Base-by-base conservation (phyloP, 2,888 invertebrate species). In the Rhimphoctona megacephalus region DNA sequence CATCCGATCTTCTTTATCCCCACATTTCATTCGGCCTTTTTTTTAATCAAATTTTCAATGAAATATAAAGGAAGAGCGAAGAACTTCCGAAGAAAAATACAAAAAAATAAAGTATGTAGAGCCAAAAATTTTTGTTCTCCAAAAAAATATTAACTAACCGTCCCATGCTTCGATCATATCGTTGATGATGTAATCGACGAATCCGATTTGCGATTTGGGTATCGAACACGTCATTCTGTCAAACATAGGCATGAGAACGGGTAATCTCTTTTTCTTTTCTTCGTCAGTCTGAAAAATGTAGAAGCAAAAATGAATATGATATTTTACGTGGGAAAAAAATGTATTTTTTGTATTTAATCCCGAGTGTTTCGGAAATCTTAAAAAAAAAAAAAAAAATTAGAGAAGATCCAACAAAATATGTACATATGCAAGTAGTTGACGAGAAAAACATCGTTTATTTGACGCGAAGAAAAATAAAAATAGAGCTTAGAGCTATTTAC, bases 111-210 rank as follows among this genome's bases (percentile, higher is more conserved):
- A 49, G 46, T 30, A 22, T n/a, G n/a, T 17, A 14, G 9, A 52
- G n/a, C 17, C 2, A 19, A 30, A 22, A 54, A 8, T 19, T 0
- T 8, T 52, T 52, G 6, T 8, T 22, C 7, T 7, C 9, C 9
- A 25, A 69, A 46, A 72, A 49, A 74, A 67, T 49, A 57, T 8
- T n/a, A 61, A 46, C 96, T 95, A 92, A 98, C 98, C 97, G 93
- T 99, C 97, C 99, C 99, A 99, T 46, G 98, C 98, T 93, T 99
- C 98, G 95, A 99, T 98, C 98, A 99, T 99, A 93, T 99, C 99
- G 91, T 98, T 98, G 91, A 99, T 98, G 93, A 99, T 99, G 95
- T 97, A 99, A 95, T 99, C 99, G 89, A 99, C 97, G 95, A 99
- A 99, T 83, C 99, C 98, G 92, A 98, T 98, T 95, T 99, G 99